These are phyloP conservation scores for Orchesellides sinensis DNA, from an alignment of 2,888 invertebrate genomes.

Conservation along the genomic window DNA sequence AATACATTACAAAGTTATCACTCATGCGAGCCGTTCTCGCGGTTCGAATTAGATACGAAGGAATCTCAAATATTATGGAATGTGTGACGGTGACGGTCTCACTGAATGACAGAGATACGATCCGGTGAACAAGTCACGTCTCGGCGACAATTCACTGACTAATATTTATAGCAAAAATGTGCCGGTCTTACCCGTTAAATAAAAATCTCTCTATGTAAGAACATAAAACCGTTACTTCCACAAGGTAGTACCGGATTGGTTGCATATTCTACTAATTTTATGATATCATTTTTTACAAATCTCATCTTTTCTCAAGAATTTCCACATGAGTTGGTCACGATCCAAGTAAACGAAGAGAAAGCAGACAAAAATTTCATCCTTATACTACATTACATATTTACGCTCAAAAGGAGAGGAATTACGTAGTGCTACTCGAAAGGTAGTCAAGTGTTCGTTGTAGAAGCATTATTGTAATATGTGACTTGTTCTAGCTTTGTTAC, in stretches of 20 bases:
- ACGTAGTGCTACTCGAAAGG: too few relatives aligned
- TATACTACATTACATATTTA: too few relatives aligned
- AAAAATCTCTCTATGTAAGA: neutral
- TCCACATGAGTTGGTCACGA: slow-evolving; percentile 39
- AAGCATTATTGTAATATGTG: too few relatives aligned
- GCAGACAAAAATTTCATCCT: neutral
- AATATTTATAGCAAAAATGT: slow-evolving; percentile 50
- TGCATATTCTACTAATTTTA: slow-evolving; percentile 46
- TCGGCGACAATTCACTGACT: slow-evolving; percentile 38
- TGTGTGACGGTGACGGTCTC: neutral
- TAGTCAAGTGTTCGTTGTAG: too few relatives aligned
- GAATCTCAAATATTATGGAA: neutral
- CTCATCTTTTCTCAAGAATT: slow-evolving; percentile 23
- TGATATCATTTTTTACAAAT: slow-evolving; percentile 55
- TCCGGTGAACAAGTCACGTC: slow-evolving; percentile 41
- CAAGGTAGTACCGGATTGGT: slow-evolving; percentile 31
- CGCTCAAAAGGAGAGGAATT: too few relatives aligned
- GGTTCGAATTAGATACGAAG: neutral
- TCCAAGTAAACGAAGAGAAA: slow-evolving; percentile 26
- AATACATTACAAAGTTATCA: neutral
- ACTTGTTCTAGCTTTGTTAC: too few relatives aligned
- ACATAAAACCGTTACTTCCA: too few relatives aligned
- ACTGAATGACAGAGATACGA: neutral
- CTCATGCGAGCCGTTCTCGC: neutral
- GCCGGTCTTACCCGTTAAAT: slow-evolving; percentile 6